Conservation (phyloP, 1,140 invertebrate species). For the Drosophila tristis region DNA sequence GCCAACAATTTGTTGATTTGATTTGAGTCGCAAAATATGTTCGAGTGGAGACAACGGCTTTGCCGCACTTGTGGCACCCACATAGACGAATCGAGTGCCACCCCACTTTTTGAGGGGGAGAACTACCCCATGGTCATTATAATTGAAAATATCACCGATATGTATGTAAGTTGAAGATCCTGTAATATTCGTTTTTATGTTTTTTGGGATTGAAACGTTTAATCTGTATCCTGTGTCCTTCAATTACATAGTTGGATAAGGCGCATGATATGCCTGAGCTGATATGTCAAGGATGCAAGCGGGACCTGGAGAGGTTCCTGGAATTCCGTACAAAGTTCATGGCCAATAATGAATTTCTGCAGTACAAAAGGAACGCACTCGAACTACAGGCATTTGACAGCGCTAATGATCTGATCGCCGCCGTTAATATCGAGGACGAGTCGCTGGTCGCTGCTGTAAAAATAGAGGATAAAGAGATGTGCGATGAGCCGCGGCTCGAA, state of each 20-base stretch:
- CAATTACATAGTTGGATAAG: constrained; percentile 35
- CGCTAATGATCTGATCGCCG: background rate
- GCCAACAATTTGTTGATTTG: background rate
- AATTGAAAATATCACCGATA: constrained; percentile 60
- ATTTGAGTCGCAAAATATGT: constrained; percentile 18
- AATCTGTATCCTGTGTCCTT: background rate
- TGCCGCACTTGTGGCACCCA: constrained; percentile 60
- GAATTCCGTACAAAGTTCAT: constrained; percentile 48
- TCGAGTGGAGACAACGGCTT: constrained; percentile 2
- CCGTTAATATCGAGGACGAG: background rate
- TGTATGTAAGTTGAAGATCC: constrained; percentile 44
- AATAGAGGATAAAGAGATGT: too few relatives aligned
- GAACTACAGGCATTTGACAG: background rate
- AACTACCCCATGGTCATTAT: constrained; percentile 45
- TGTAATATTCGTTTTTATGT: background rate
- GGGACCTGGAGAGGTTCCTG: constrained; percentile 27
- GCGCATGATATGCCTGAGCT: constrained; percentile 41
- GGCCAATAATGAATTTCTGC: constrained; percentile 34
- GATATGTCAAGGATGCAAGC: constrained; percentile 49
- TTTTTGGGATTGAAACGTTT: background rate
- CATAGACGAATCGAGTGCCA: constrained; percentile 8
- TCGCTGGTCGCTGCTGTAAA: too few relatives aligned
- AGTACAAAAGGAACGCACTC: constrained; percentile 4
- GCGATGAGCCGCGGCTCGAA: too few relatives aligned
- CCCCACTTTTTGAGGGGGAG: constrained; percentile 39